Base-by-base conservation (phyloP, 2,113 vertebrate genomes). In the Amblyornis subalaris region DNA sequence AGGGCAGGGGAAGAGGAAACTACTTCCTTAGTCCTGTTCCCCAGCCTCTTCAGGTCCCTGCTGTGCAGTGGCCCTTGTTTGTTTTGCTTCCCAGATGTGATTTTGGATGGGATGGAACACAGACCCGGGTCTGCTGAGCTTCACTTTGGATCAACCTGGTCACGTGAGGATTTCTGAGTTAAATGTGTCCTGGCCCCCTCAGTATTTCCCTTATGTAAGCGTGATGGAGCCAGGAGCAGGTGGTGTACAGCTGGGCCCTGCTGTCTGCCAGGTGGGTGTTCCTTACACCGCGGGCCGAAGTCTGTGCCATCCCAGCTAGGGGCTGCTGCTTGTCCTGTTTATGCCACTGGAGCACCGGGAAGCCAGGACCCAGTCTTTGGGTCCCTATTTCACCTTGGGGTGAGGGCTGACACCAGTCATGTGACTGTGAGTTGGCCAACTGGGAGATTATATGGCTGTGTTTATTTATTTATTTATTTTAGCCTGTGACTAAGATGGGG, bases 381-480 rank as follows among this genome's bases (percentile, higher is more conserved):
- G 77, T 79, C 92, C 28, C 4, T 74, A 31, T 92, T 86, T 94
- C 88, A 88, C 54, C 55, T 77, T 7, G 1, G 57, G 57, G 35
- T 6, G 23, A 88, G 75, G 76, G 48, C 48, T 83, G 75, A 71
- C 2, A 6, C 69, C 40, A 21, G 79, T 86, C 88, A 88, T 79
- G 38, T 74, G 93, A 75, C 82, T 91, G n/a, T 8, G 4, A 83
- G 71, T 7, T 1, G 5, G 31, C 62, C 60, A 78, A 16, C 54
- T 61, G 64, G 25, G 42, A 88, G 81, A 88, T 94, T 40, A 79
- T 54, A n/a, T 2, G 4, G 38, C 71, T 62, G 91, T 90, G 81
- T 54, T 82, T 75, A 36, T 89, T 83, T 83, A 66, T 96, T 96
- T 94, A 85, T 94, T 94, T 96, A 86, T 97, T 94, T 93, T 45